phyloP scores from a whole-genome alignment of 2,797 vertebrate genomes.

The Cryptoblepharus egeriae region DNA sequence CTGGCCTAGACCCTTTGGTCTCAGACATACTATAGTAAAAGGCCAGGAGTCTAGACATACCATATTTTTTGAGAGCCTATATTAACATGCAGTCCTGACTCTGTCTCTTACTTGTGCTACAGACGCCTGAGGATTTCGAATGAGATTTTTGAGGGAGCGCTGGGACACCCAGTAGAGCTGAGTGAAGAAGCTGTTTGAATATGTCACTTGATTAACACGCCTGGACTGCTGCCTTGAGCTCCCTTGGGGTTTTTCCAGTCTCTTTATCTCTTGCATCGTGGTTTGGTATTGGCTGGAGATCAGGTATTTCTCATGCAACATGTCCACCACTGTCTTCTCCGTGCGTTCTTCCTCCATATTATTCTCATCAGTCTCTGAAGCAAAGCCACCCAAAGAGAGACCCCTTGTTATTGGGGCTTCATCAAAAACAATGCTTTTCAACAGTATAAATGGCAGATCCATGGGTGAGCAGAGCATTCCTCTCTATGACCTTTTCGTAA shows the following conservation, averaged over 20 bases:
- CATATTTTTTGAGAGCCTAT: no score
- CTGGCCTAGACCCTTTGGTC: not conserved
- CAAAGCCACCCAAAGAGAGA: constrained; percentile 19
- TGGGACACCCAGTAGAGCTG: constrained; percentile 73
- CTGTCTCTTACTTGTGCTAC: constrained; percentile 68
- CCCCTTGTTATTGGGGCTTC: not conserved
- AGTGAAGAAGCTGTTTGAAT: constrained; percentile 70
- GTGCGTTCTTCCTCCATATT: not conserved
- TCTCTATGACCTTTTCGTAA: not conserved
- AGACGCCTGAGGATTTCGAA: constrained; percentile 72
- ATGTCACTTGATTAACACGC: constrained; percentile 64
- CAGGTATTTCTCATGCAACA: constrained; percentile 68
- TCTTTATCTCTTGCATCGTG: constrained; percentile 55
- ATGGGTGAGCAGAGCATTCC: no score
- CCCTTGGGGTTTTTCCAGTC: constrained; percentile 39
- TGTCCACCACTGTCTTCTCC: constrained; percentile 55
- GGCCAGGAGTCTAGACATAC: not conserved
- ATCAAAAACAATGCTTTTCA: not conserved
- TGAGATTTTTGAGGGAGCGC: constrained; percentile 71
- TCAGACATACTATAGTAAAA: no score
- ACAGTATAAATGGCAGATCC: not conserved
- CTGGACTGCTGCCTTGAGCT: constrained; percentile 27
- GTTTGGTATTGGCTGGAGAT: constrained; percentile 58
- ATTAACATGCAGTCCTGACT: not conserved
- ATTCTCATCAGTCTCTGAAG: constrained; percentile 50